These are phyloP conservation scores for Trichomycterus rosablanca DNA, from an alignment of 2,113 vertebrate species.

Conservation along the genomic window DNA sequence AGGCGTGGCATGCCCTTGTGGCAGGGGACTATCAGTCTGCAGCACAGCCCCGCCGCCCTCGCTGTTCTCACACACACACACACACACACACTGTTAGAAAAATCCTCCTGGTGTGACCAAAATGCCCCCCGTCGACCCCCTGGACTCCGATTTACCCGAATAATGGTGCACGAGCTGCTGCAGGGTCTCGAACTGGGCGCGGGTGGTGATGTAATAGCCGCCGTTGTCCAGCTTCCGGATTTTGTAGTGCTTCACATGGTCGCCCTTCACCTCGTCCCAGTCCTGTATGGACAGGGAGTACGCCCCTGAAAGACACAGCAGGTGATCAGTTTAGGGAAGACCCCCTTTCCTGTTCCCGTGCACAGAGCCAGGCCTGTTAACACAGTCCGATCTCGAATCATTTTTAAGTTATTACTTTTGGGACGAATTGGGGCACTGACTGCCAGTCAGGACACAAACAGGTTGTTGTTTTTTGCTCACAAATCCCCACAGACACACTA, in stretches of 20 bases:
- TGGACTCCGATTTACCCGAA: conserved; percentile 74
- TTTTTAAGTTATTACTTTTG: too few species aligned
- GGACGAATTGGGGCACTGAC: too few species aligned
- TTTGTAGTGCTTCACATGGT: conserved; percentile 98
- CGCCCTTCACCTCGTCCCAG: conserved; percentile 97
- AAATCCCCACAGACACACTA: too few species aligned
- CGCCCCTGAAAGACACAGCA: conserved; percentile 73
- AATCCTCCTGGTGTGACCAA: too few species aligned
- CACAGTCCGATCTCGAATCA: too few species aligned
- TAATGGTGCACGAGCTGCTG: conserved; percentile 98
- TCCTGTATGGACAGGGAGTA: conserved; percentile 98
- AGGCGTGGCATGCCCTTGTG: conserved; percentile 99
- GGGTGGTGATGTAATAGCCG: conserved; percentile 97
- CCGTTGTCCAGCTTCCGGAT: conserved; percentile 97
- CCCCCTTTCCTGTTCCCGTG: too few species aligned
- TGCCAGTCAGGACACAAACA: too few species aligned
- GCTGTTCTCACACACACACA: conserved; percentile 64
- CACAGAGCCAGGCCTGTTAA: too few species aligned
- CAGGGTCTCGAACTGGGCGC: conserved; percentile 96
- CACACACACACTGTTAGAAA: too few species aligned
- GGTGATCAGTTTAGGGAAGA: background rate
- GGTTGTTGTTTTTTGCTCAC: too few species aligned
- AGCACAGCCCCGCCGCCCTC: conserved; percentile 96
- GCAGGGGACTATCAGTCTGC: conserved; percentile 94
- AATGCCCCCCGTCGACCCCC: background rate